phyloP scores from a whole-genome alignment of 2,797 vertebrate genomes.

The Pangasius larnaudii region DNA sequence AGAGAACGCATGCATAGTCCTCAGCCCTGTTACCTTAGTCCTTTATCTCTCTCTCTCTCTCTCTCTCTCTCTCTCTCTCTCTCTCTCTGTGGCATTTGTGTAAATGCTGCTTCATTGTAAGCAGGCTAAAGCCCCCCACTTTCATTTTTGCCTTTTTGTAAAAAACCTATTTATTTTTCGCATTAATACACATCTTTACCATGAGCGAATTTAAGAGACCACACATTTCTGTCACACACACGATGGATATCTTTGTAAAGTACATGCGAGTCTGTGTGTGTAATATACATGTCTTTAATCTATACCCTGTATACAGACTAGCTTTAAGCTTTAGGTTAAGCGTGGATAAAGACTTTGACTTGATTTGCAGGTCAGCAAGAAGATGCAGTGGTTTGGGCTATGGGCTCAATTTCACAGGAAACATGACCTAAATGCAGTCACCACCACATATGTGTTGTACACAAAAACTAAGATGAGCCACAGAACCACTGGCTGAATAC shows the following conservation, averaged over 20 bases:
- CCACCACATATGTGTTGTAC: neutral
- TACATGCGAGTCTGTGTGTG: too few relatives aligned
- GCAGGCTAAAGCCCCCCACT: neutral
- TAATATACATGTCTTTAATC: neutral
- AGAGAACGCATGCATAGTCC: neutral
- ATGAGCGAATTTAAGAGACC: neutral
- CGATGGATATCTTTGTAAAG: neutral
- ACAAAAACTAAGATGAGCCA: neutral
- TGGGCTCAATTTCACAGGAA: neutral
- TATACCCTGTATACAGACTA: neutral
- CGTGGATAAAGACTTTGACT: neutral
- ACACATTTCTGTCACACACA: neutral
- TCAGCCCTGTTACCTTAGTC: neutral
- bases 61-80: neutral
- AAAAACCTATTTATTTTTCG: neutral
- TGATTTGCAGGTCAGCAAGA: neutral
- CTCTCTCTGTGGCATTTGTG: neutral
- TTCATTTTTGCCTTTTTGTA: neutral
- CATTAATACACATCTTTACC: neutral
- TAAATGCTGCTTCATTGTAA: neutral
- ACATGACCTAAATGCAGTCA: constrained; percentile 7
- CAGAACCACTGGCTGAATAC: neutral
- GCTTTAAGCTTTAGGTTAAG: neutral
- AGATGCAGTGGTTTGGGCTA: neutral
- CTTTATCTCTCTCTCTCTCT: neutral